These are phyloP conservation scores for Lucinisca nassula DNA, from an alignment of 2,888 invertebrate species.

Conservation along the genomic window DNA sequence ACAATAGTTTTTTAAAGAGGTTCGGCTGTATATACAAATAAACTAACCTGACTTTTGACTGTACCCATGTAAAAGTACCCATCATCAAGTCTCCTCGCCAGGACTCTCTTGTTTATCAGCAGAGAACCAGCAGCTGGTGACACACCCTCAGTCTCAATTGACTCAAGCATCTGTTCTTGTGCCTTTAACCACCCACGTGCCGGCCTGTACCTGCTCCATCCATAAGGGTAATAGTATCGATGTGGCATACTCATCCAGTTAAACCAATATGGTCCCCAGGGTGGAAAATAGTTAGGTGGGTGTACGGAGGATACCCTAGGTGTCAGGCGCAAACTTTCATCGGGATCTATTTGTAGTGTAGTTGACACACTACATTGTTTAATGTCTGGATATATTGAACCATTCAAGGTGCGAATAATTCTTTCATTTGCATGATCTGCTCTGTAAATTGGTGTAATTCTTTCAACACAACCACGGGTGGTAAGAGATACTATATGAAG, in stretches of 20 bases:
- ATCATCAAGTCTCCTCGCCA: conserved; percentile 86
- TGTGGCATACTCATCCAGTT: conserved; percentile 68
- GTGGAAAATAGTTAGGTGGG: conserved; percentile 50
- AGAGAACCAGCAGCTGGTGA: conserved; percentile 86
- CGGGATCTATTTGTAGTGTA: conserved; percentile 81
- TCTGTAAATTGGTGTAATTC: conserved; percentile 84
- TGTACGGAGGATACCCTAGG: conserved; percentile 64
- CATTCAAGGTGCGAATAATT: conserved; percentile 83
- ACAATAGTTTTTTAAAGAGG: too few species aligned
- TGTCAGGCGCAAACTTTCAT: conserved; percentile 72
- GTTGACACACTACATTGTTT: conserved; percentile 82
- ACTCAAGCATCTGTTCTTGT: conserved; percentile 77
- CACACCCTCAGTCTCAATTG: conserved; percentile 67
- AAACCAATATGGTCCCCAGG: conserved; percentile 62
- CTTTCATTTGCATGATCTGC: conserved; percentile 81
- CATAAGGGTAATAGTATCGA: conserved; percentile 78
- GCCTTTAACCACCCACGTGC: conserved; percentile 81
- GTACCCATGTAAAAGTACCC: conserved; percentile 87
- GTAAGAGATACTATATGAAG: conserved; percentile 85
- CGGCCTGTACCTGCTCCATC: conserved; percentile 83
- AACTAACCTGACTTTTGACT: conserved; percentile 86
- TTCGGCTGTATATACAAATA: too few species aligned
- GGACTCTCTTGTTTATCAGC: conserved; percentile 84
- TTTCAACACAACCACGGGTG: conserved; percentile 85
- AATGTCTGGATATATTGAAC: conserved; percentile 76